These are phyloP conservation scores for Hyposoter dolosus DNA, from an alignment of 2,888 invertebrate genomes.

Conservation along the genomic window DNA sequence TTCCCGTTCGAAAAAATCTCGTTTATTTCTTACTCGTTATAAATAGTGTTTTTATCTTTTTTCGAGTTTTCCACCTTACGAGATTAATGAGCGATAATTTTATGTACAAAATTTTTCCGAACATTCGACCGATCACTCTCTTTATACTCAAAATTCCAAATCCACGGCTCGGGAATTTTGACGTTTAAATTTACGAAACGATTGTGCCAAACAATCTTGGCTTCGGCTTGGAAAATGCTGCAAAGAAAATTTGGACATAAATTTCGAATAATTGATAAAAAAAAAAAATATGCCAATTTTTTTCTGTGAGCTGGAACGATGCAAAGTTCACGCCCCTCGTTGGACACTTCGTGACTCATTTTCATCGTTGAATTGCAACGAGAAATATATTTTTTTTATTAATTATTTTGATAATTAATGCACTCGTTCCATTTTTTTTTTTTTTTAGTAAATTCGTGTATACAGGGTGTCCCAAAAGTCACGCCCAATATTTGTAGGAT, in stretches of 20 bases:
- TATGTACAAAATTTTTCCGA: background rate
- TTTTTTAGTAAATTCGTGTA: background rate
- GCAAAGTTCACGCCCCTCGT: too few relatives aligned
- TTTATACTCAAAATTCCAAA: background rate
- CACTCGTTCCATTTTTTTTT: background rate
- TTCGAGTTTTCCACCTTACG: background rate
- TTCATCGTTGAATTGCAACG: background rate
- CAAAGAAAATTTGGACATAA: too few relatives aligned
- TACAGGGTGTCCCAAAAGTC: constrained; percentile 14
- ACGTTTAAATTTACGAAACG: too few relatives aligned
- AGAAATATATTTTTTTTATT: too few relatives aligned
- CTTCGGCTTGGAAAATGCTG: too few relatives aligned
- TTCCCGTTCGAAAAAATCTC: background rate
- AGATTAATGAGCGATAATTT: background rate
- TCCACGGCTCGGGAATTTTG: background rate
- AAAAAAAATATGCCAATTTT: too few relatives aligned
- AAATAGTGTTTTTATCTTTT: background rate
- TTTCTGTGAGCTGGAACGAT: too few relatives aligned
- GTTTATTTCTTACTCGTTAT: background rate
- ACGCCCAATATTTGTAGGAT: too few relatives aligned
- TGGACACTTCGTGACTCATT: too few relatives aligned
- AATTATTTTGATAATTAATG: too few relatives aligned
- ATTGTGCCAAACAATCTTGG: too few relatives aligned
- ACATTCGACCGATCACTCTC: background rate
- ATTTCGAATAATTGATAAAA: too few relatives aligned